Evolutionary conservation across 2,888 invertebrate genomes (phyloP), one percentile per base, ranked within the genome.

Genomic region (Acholoe squamosa): DNA sequence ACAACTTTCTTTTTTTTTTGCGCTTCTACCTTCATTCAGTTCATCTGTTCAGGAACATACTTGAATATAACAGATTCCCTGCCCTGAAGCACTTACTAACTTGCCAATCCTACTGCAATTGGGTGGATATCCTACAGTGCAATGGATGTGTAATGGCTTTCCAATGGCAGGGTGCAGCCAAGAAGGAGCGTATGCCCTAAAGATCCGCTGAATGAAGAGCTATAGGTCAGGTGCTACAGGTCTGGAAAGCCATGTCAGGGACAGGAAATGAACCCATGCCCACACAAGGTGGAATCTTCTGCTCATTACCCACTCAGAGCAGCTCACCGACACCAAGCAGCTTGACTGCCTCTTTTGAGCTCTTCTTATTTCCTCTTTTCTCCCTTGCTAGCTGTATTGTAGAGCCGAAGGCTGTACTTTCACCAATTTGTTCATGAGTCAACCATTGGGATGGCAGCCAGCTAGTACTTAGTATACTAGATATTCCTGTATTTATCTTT

Each of bases 281-380:
- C 3, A 14, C 19, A 61, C 12, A 61, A 61, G 61, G 3, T 14
- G 61, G 19, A 7, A 61, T 61, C 61, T n/a, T 0, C n/a, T 19
- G 61, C 61, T 61, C 61, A 61, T 61, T 61, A 61, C 61, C 61
- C n/a, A n/a, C 61, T 61, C 61, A n/a, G 14, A 14, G 61, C 61
- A 61, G 61, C 61, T 61, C 19, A 54, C 61, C 61, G 19, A n/a
- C 61, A 12, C 61, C 19, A 61, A 61, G 61, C 61, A 14, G 43
- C 43, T 43, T 10, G 10, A 43, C 3, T 43, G n/a, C n/a, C n/a
- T 10, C 3, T 43, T 43, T 43, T 43, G 43, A 43, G 43, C 43
- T 43, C 5, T 10, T 43, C 43, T 3, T 10, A 7, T 3, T 43
- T 43, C 10, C 43, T 10, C 10, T 43, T 43, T 43, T 43, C 43